phyloP scores from a whole-genome alignment of 2,888 invertebrate genomes.

The Agriopis marginaria region DNA sequence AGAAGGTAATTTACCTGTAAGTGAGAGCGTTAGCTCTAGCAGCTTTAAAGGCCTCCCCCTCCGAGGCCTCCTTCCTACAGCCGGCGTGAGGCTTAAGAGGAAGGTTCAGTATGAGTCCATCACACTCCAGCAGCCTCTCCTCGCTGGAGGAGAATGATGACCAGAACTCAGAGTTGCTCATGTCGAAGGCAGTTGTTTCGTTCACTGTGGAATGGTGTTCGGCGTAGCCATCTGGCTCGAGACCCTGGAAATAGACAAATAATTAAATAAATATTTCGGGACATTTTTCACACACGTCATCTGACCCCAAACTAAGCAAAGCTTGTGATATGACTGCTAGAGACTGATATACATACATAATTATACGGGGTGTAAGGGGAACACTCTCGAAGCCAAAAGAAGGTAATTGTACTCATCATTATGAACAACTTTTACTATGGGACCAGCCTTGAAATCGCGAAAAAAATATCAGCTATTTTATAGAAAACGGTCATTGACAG shows the following conservation, averaged over 20 bases:
- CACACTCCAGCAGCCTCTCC: constrained; percentile 91
- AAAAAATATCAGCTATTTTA: too few relatives aligned
- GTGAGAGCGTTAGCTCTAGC: constrained; percentile 88
- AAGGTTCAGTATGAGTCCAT: constrained; percentile 90
- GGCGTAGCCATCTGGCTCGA: constrained; percentile 88
- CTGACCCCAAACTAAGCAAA: too few relatives aligned
- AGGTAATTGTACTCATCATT: too few relatives aligned
- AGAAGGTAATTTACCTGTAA: constrained; percentile 82
- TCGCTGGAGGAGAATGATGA: constrained; percentile 93
- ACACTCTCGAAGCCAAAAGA: too few relatives aligned
- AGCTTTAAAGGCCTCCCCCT: constrained; percentile 79
- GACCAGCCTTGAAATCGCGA: too few relatives aligned
- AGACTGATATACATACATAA: too few relatives aligned
- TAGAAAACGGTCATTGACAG: too few relatives aligned
- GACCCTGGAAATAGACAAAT: constrained; percentile 75
- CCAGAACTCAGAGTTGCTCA: constrained; percentile 92
- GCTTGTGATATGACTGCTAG: too few relatives aligned
- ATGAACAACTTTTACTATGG: too few relatives aligned
- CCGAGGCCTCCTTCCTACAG: constrained; percentile 76
- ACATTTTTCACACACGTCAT: too few relatives aligned
- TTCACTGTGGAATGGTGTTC: constrained; percentile 88
- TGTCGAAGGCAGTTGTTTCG: constrained; percentile 89
- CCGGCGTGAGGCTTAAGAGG: constrained; percentile 88
- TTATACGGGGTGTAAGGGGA: too few relatives aligned
- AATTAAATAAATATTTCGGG: too few relatives aligned